Evolutionary conservation across 30 jellyfish, hydroid and myxozoan genomes (phyloP), one percentile per base, ranked within the genome.

Genomic region (Turritopsis dohrnii): DNA sequence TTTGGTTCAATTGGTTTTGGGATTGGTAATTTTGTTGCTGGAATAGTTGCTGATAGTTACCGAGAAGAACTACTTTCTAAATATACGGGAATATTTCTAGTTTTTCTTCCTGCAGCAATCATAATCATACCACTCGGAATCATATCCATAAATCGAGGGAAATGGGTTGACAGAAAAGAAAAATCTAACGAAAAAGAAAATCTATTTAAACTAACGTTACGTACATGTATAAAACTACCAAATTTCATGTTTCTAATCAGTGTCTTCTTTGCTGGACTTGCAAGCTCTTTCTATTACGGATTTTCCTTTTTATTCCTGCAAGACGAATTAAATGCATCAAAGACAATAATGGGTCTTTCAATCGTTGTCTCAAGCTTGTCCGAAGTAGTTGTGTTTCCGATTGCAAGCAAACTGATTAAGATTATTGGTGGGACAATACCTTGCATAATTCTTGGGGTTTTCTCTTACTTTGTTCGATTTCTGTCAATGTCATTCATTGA

Each of bases 331-430:
- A 17, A 26, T 26, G 54, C 83, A 9, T 81, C 97, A 20, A 83
- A 85, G 73, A 81, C 85, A 31, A 72, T 82, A 75, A 86, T 86
- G 97, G 95, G 92, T 0, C 53, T 90, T 30, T 79, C 90, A 66
- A 79, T 90, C 18, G 84, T 86, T n/a, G 89, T 90, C 20, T 88
- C 95, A 4, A 74, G 93, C 83, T 72, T 88, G n/a, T 71, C 90
- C 0, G 97, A 90, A 66, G 85, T 86, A 53, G 72, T 83, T 75
- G 75, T 86, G 87, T 90, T 90, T 71, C 95, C 97, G 22, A 65
- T 83, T 28, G 75, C 97, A 20, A 60, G 72, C 52, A 27, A 65
- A 7, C 85, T 90, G 1, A 85, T 90, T 26, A 41, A 73, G 23
- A 0, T 69, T 9, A 9, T 29, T 74, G 53, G 85, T 19, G 96